Percentiles rank a stretch among this genome's conserved stretches.
phyloP scores from a whole-genome alignment of 2,797 vertebrate genomes.

The Betta splendens region DNA sequence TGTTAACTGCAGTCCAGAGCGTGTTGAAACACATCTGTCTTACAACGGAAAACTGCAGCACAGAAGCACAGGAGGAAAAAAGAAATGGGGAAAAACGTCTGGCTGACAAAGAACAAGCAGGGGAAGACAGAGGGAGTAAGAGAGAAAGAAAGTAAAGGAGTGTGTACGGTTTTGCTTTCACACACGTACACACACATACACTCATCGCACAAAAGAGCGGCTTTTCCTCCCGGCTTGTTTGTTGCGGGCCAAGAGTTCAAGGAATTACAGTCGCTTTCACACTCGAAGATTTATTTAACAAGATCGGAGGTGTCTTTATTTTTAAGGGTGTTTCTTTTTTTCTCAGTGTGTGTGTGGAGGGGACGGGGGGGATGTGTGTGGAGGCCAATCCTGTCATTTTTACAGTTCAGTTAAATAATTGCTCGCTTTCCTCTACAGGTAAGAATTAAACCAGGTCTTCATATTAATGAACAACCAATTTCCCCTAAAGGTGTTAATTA shows the following conservation, averaged over 20 bases:
- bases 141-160: background rate
- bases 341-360: background rate
- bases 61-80: conserved; percentile 9
- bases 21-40: conserved; percentile 85
- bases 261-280: conserved; percentile 35
- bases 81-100: conserved; percentile 1
- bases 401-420: background rate
- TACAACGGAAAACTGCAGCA: conserved; percentile 58
- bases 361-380: background rate
- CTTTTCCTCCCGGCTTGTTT: conserved; percentile 30
- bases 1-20: conserved; percentile 79
- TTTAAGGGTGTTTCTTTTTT: background rate
- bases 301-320: conserved; percentile 17
- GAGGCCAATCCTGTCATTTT: conserved; percentile 7
- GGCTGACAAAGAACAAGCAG: conserved; percentile 14
- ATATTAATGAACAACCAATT: background rate
- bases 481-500: background rate
- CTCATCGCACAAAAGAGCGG: conserved; percentile 7
- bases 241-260: conserved; percentile 41
- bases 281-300: conserved; percentile 34
- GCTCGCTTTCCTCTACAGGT: background rate
- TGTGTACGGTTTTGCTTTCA: background rate
- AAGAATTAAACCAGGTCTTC: background rate
- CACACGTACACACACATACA: conserved; percentile 14
- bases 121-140: background rate